These are phyloP conservation scores for Callosobruchus maculatus DNA, from an alignment of 2,888 invertebrate genomes.

Conservation along the genomic window DNA sequence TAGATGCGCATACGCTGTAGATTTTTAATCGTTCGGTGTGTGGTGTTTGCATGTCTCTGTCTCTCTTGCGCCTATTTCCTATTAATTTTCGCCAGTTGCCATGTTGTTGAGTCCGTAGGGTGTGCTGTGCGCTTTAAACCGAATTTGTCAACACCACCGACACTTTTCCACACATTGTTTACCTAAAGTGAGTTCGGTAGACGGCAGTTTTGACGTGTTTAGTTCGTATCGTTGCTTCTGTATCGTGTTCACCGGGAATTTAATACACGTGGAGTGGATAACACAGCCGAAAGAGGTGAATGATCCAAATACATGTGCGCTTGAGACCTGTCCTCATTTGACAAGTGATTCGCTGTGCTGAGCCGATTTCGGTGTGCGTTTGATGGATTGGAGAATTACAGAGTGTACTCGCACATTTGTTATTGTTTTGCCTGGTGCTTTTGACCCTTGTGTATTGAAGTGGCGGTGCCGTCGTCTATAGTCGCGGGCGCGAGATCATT, in stretches of 20 bases:
- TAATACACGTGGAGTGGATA: slow-evolving; percentile 23
- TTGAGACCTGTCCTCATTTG: slow-evolving; percentile 11
- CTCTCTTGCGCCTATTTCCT: slow-evolving; percentile 30
- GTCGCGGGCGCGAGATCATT: slow-evolving; percentile 48
- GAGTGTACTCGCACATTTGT: slow-evolving; percentile 63
- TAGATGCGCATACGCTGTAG: slow-evolving; percentile 11
- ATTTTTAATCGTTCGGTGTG: slow-evolving; percentile 13
- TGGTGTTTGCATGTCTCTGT: slow-evolving; percentile 13
- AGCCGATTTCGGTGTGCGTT: slow-evolving; percentile 9
- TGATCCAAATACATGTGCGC: slow-evolving; percentile 24
- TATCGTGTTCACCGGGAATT: slow-evolving; percentile 9
- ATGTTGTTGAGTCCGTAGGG: slow-evolving; percentile 43
- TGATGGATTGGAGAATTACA: slow-evolving; percentile 24
- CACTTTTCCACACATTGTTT: neutral
- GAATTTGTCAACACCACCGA: slow-evolving; percentile 9
- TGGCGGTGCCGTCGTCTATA: slow-evolving; percentile 35
- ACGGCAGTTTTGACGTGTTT: slow-evolving; percentile 1
- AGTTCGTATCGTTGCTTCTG: slow-evolving; percentile 2
- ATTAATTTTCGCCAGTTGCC: slow-evolving; percentile 38
- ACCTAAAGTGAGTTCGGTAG: neutral
- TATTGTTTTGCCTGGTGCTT: slow-evolving; percentile 68
- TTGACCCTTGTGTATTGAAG: slow-evolving; percentile 50
- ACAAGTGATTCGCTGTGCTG: slow-evolving; percentile 10
- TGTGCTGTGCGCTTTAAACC: slow-evolving; percentile 27
- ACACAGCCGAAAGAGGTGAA: slow-evolving; percentile 19